Evolutionary conservation across 2,113 vertebrate genomes (phyloP), one percentile per base, ranked within the genome.

Genomic region (Diglossa brunneiventris): DNA sequence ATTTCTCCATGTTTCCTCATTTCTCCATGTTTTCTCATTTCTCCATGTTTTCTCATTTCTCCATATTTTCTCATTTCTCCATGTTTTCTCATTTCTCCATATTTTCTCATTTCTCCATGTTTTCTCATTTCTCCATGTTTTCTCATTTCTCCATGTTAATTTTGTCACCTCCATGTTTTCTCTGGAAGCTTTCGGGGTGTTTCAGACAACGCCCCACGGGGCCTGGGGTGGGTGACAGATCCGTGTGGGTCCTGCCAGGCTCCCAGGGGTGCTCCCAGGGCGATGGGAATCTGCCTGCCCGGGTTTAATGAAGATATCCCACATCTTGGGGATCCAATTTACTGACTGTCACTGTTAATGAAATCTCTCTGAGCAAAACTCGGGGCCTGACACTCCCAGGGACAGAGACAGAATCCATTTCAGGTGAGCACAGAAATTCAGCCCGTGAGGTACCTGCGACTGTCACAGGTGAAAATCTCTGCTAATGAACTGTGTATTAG

Each of bases 401-500:
- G 69, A 63, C 68, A 24, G 24, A 76, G 82, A 33, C 72, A 92
- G 67, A 76, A 89, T 64, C 58, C 55, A 80, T 83, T 89, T 68
- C 68, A 69, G 79, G 80, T 90, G 84, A 90, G 87, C 4, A 7
- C 49, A 61, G 55, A 37, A 64, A 47, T 42, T n/a, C 41, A 35
- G 31, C 35, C 61, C 24, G 46, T 10, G 58, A 88, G 89, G 53
- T 58, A 81, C 75, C 70, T 85, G 86, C 26, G 78, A 18, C 84
- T 89, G 92, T 92, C 88, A 87, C 84, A 77, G 91, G 74, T 95
- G 92, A 92, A 62, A 80, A 53, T 96, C 56, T 76, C 66, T 47
- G 64, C 83, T 96, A 92, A 95, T 90, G 81, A 96, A 94, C 88
- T 77, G 70, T 66, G 63, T 46, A 52, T 90, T 87, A n/a, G 56